A percentile compares a stretch with the other conserved stretches of the same genome.
phyloP scores from a whole-genome alignment of 2,797 vertebrate genomes.

The Vespertilio murinus region DNA sequence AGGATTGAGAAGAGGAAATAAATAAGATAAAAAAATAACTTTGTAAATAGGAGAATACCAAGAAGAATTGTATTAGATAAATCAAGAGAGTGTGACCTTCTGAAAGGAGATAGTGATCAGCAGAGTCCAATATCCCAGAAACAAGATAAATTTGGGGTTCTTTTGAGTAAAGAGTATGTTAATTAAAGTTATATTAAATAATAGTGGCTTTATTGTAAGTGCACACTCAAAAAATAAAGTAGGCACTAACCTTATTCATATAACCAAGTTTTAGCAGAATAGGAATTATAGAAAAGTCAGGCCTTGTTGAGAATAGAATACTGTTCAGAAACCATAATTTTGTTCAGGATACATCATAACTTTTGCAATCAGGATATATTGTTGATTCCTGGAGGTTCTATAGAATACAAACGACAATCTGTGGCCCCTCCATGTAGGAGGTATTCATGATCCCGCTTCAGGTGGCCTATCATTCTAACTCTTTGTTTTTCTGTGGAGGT shows the following conservation, averaged over 20 bases:
- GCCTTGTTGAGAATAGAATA: neutral
- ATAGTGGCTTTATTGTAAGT: neutral
- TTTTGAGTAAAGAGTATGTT: neutral
- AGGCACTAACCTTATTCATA: neutral
- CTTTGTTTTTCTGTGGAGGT: neutral
- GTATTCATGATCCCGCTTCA: neutral
- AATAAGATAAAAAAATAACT: neutral
- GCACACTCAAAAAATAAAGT: conserved; percentile 11
- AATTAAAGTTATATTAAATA: conserved; percentile 1
- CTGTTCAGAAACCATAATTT: neutral
- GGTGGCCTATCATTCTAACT: neutral
- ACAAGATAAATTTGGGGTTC: neutral
- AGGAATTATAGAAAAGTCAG: neutral
- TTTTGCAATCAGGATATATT: neutral
- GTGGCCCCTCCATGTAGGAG: neutral
- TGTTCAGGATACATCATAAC: neutral
- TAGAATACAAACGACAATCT: neutral
- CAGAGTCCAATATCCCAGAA: neutral
- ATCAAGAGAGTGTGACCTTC: neutral
- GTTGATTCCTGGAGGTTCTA: neutral
- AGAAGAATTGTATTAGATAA: neutral
- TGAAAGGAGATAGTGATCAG: neutral
- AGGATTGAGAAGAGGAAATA: neutral
- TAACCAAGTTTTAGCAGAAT: neutral
- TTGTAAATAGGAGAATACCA: neutral